Percentiles rank a stretch among this genome's conserved stretches.
These are phyloP conservation scores for Cotesia congregata DNA, from an alignment of 2,888 invertebrate genomes.

Conservation along the genomic window DNA sequence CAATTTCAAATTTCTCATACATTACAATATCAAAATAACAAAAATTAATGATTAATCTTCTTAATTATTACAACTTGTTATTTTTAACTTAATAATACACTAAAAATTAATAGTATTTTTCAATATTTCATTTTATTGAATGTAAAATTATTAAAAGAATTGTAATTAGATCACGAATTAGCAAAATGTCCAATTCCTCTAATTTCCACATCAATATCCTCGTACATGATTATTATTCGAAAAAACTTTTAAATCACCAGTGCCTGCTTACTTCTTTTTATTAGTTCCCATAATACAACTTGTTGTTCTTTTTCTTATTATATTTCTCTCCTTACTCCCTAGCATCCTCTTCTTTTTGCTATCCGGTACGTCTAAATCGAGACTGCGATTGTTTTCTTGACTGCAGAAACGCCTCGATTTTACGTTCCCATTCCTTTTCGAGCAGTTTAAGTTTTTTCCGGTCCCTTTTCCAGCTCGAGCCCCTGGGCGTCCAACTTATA, in stretches of 20 bases:
- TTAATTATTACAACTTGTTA: no score
- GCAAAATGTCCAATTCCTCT: no score
- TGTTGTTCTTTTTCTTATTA: not conserved
- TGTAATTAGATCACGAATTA: no score
- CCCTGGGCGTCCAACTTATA: conserved; percentile 60
- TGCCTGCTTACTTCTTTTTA: not conserved
- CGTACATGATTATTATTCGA: not conserved
- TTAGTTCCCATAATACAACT: not conserved
- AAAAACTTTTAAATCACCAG: not conserved
- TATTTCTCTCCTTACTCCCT: no score
- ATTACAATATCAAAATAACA: no score
- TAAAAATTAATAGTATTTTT: no score
- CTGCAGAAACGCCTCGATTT: conserved; percentile 46
- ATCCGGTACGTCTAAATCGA: conserved; percentile 10
- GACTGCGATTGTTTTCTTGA: conserved; percentile 51
- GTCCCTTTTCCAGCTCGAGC: conserved; percentile 33
- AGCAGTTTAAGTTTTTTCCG: conserved; percentile 33
- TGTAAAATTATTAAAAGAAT: no score
- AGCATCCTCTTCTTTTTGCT: not conserved
- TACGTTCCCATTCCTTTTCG: conserved; percentile 18
- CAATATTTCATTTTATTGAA: no score
- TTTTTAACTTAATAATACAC: no score
- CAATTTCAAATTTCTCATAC: no score
- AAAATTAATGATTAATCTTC: no score
- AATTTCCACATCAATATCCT: no score